These are phyloP conservation scores for Bujurquina vittata DNA, from an alignment of 2,113 vertebrate genomes.

Conservation along the genomic window DNA sequence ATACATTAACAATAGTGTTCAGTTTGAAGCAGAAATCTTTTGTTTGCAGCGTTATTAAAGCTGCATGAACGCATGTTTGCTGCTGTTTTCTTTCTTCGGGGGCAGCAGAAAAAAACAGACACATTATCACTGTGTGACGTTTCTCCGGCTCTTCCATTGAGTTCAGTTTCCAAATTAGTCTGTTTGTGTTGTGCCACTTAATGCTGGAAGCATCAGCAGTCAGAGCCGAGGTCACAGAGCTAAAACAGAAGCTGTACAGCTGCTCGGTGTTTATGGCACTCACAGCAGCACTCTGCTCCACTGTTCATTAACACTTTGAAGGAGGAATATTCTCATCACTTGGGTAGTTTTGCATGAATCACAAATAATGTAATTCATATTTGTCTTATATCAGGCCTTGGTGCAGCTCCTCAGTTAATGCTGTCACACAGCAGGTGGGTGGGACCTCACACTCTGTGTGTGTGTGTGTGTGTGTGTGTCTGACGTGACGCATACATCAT, in stretches of 20 bases:
- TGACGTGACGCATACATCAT: not conserved
- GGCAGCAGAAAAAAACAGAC: not conserved
- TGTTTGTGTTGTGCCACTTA: not conserved
- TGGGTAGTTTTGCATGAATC: not conserved
- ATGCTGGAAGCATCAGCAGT: not conserved
- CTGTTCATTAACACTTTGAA: not conserved
- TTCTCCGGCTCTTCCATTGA: not conserved
- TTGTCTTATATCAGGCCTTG: not conserved
- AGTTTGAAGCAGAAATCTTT: not conserved
- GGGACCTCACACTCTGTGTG: accelerated
- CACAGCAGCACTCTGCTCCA: accelerated
- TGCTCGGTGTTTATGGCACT: not conserved
- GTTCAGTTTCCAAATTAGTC: not conserved
- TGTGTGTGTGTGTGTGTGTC: too few relatives aligned
- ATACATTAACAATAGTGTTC: not conserved
- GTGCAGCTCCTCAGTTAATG: not conserved
- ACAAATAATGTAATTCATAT: too few relatives aligned
- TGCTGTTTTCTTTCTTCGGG: not conserved
- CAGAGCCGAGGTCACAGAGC: not conserved
- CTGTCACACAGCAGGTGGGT: not conserved
- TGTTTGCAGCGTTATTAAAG: not conserved
- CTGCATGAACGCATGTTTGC: not conserved
- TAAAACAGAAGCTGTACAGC: not conserved
- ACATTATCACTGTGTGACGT: not conserved
- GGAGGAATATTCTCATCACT: too few relatives aligned